Evolutionary conservation across 2,888 invertebrate species (phyloP).

Genomic region (Pomacea canaliculata): DNA sequence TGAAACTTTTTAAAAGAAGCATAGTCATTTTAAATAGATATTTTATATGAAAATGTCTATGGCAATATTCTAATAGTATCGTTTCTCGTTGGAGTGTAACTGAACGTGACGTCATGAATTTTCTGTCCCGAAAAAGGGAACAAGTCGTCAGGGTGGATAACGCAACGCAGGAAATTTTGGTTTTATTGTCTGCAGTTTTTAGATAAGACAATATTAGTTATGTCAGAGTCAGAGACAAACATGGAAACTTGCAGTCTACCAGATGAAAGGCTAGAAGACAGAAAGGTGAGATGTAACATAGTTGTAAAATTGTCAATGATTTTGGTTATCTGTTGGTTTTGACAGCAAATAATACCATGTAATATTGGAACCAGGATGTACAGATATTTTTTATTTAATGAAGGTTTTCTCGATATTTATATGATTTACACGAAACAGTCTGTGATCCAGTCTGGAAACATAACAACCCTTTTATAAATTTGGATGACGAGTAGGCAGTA

Average conservation of each 20-base stretch:
- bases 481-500: too few species aligned
- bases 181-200: background rate
- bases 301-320: slow-evolving; percentile 3
- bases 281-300: slow-evolving; percentile 49
- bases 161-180: slow-evolving; percentile 13
- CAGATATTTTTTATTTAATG: too few species aligned
- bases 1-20: too few species aligned
- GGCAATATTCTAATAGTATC: background rate
- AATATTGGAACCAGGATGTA: too few species aligned
- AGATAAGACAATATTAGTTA: slow-evolving; percentile 32
- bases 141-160: slow-evolving; percentile 35
- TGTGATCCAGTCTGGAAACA: too few species aligned
- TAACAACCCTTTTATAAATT: too few species aligned
- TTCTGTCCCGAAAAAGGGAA: slow-evolving; percentile 39
- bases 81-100: background rate
- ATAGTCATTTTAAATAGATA: too few species aligned
- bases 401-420: too few species aligned
- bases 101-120: slow-evolving; percentile 40
- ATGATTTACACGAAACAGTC: too few species aligned
- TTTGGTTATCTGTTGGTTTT: background rate
- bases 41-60: too few species aligned
- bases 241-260: slow-evolving; percentile 65
- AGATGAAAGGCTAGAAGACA: slow-evolving; percentile 59
- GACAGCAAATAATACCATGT: too few species aligned
- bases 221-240: slow-evolving; percentile 61